These are phyloP conservation scores for Cylindroiulus punctatus DNA, from an alignment of 2,888 invertebrate genomes.

Conservation along the genomic window DNA sequence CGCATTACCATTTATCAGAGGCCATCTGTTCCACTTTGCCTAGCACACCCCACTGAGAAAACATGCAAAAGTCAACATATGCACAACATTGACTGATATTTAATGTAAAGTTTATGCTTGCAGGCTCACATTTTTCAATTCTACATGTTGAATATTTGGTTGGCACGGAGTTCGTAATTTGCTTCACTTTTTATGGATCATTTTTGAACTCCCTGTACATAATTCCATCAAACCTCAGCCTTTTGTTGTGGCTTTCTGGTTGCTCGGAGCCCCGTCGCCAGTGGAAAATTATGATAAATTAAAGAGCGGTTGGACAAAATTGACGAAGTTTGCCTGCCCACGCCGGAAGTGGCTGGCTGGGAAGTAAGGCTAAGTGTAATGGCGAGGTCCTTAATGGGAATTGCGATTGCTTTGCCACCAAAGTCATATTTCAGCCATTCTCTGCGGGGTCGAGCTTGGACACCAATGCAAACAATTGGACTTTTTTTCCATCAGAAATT, in stretches of 20 bases:
- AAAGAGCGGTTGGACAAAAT: neutral
- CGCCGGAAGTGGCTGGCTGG: neutral
- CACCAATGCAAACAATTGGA: constrained; percentile 37
- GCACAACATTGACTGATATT: no score
- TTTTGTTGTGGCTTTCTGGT: constrained; percentile 35
- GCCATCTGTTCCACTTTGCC: no score
- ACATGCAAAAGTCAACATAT: no score
- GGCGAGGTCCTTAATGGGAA: neutral
- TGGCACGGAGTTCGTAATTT: no score
- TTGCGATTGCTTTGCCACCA: neutral
- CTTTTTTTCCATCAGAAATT: neutral
- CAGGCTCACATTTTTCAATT: no score
- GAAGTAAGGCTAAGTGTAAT: neutral
- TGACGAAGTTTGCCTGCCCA: neutral
- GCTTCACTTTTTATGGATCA: no score
- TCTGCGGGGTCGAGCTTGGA: neutral
- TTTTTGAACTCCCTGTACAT: no score
- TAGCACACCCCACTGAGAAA: no score
- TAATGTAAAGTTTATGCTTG: no score
- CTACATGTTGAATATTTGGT: no score
- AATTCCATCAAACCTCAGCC: neutral
- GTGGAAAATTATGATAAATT: constrained; percentile 16
- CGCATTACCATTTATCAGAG: no score
- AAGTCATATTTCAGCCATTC: constrained; percentile 35
- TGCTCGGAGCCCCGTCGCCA: neutral